Evolutionary conservation across 2,113 vertebrate species (phyloP).

Genomic region (Cephalopterus ornatus): DNA sequence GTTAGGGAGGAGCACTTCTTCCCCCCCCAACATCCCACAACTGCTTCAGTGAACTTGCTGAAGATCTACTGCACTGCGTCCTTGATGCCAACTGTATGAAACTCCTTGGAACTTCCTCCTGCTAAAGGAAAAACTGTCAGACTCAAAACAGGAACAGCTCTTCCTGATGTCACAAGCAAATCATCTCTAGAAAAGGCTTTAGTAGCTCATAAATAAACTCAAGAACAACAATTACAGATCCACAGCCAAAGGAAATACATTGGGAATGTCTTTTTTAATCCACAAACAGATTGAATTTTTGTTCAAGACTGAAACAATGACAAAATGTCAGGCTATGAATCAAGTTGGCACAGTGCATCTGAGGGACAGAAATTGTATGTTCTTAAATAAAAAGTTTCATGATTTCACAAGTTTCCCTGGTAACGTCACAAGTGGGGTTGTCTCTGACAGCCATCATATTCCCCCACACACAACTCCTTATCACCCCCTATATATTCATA

Average conservation of each 20-base stretch:
- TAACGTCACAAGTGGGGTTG: neutral
- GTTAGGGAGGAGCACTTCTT: neutral
- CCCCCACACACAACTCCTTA: no score
- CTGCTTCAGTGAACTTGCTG: neutral
- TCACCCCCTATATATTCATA: neutral
- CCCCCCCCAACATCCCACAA: neutral
- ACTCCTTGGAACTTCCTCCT: neutral
- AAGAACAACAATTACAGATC: conserved; percentile 2
- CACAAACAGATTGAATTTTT: neutral
- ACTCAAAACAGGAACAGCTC: neutral
- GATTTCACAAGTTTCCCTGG: neutral
- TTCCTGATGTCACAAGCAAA: neutral
- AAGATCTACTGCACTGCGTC: neutral
- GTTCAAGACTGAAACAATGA: neutral
- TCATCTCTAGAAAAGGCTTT: neutral
- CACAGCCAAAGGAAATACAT: neutral
- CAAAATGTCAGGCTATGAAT: neutral
- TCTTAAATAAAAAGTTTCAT: neutral
- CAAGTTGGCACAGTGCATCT: neutral
- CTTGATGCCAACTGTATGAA: neutral
- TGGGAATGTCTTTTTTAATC: neutral
- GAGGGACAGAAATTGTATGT: neutral
- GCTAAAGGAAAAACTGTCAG: neutral
- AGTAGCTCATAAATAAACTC: neutral
- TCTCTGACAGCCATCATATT: neutral